Conservation (phyloP, 2,888 invertebrate genomes). For the Endotricha flammealis region DNA sequence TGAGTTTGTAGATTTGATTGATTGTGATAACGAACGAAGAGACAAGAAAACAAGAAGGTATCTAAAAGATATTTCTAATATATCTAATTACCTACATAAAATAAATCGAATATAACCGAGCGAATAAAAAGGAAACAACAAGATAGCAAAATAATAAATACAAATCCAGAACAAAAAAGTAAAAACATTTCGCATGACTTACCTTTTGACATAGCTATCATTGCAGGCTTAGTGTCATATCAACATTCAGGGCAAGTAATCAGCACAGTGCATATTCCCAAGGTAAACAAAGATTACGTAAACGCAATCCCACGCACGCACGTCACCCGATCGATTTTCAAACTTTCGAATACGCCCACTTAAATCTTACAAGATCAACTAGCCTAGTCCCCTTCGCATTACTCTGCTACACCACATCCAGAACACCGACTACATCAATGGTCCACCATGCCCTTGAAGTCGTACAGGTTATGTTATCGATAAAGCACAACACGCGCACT, state of each 20-base stretch:
- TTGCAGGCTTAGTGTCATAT: conserved; percentile 23
- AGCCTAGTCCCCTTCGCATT: conserved; percentile 46
- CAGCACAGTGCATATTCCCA: conserved; percentile 70
- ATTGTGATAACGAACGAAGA: no score
- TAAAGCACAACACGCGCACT: conserved; percentile 76
- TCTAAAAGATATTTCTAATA: no score
- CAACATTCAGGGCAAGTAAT: conserved; percentile 42
- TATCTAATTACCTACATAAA: no score
- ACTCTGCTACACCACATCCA: conserved; percentile 54
- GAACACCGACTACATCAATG: conserved; percentile 48
- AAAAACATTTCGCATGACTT: no score
- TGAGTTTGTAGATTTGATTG: no score
- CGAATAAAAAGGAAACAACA: no score
- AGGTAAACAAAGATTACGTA: conserved; percentile 78
- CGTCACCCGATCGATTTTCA: conserved; percentile 76
- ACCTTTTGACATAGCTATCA: conserved; percentile 27
- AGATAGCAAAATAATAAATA: no score
- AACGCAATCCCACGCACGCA: conserved; percentile 76
- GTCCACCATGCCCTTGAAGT: conserved; percentile 69
- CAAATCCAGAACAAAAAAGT: no score
- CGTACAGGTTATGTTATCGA: conserved; percentile 77
- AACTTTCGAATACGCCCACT: conserved; percentile 77
- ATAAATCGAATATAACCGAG: no score
- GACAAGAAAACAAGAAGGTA: no score
- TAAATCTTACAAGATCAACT: conserved; percentile 53